Evolutionary conservation across 2,797 vertebrate species (phyloP).

Genomic region (Atherinosoma microstoma): DNA sequence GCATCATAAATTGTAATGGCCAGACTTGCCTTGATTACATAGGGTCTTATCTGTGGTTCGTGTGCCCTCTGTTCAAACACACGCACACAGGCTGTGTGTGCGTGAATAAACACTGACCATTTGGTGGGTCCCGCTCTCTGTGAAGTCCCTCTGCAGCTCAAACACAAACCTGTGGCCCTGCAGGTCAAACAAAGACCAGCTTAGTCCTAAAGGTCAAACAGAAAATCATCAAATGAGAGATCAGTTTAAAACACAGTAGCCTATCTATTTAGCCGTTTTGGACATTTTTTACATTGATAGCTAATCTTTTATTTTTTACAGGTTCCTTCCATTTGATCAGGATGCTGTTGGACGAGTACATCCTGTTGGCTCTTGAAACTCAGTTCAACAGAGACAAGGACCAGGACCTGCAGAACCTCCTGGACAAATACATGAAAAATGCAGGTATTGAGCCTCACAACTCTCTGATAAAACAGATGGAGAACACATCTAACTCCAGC

Average conservation of each 20-base stretch:
- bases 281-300: not conserved
- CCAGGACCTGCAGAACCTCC: slow-evolving; percentile 95
- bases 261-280: not conserved
- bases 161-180: slow-evolving; percentile 44
- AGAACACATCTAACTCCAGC: not conserved
- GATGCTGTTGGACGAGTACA: slow-evolving; percentile 99
- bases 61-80: slow-evolving; percentile 86
- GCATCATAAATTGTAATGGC: slow-evolving; percentile 78
- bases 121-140: slow-evolving; percentile 42
- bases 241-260: slow-evolving; percentile 39
- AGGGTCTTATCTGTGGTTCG: slow-evolving; percentile 86
- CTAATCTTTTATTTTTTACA: slow-evolving; percentile 49
- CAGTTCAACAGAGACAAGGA: slow-evolving; percentile 99
- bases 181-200: slow-evolving; percentile 63
- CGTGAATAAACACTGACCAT: slow-evolving; percentile 69
- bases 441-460: slow-evolving; percentile 83
- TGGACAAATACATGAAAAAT: slow-evolving; percentile 99
- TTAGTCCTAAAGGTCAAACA: slow-evolving; percentile 74
- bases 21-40: slow-evolving; percentile 75
- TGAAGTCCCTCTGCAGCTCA: slow-evolving; percentile 45
- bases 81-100: slow-evolving; percentile 33
- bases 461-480: not conserved
- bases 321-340: slow-evolving; percentile 98
- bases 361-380: slow-evolving; percentile 96
- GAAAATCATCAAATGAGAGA: slow-evolving; percentile 50